Evolutionary conservation across 2,888 invertebrate genomes (phyloP).

Genomic region (Anaspis maculata): DNA sequence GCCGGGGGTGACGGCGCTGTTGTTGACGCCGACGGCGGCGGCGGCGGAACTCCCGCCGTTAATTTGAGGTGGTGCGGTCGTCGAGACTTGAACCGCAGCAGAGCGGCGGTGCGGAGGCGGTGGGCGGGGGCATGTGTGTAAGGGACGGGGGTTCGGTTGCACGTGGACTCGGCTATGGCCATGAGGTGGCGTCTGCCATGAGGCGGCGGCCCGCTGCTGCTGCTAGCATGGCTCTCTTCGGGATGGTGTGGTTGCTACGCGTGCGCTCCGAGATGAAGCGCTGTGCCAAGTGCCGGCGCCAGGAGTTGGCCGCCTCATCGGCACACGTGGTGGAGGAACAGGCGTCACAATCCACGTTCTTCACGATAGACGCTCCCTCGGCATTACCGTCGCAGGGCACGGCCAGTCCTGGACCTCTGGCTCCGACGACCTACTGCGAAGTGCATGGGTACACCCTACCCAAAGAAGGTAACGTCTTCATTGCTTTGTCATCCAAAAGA

Average conservation of each 20-base stretch:
- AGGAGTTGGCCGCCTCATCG: slow-evolving; percentile 20
- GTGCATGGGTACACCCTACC: slow-evolving; percentile 50
- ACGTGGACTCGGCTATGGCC: slow-evolving; percentile 23
- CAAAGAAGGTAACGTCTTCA: slow-evolving; percentile 44
- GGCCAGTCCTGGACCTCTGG: slow-evolving; percentile 27
- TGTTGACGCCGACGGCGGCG: too few relatives aligned
- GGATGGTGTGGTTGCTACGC: slow-evolving; percentile 76
- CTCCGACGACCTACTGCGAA: slow-evolving; percentile 49
- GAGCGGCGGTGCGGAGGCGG: too few relatives aligned
- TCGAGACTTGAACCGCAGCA: too few relatives aligned
- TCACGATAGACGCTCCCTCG: slow-evolving; percentile 45
- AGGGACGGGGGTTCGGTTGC: slow-evolving; percentile 8
- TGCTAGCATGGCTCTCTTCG: slow-evolving; percentile 73
- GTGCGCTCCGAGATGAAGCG: slow-evolving; percentile 73
- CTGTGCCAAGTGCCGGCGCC: slow-evolving; percentile 57
- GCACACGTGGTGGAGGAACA: slow-evolving; percentile 13
- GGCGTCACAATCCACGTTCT: slow-evolving; percentile 37
- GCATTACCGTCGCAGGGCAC: slow-evolving; percentile 25
- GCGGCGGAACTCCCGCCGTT: too few relatives aligned
- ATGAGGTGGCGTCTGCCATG: slow-evolving; percentile 22
- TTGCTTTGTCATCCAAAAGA: not conserved
- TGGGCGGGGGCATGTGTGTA: not conserved
- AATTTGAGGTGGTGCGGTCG: too few relatives aligned
- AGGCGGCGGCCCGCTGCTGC: slow-evolving; percentile 36
- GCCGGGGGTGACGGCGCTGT: too few relatives aligned